Conservation (phyloP, 2,888 invertebrate genomes). For the Acanthosepion esculentum region DNA sequence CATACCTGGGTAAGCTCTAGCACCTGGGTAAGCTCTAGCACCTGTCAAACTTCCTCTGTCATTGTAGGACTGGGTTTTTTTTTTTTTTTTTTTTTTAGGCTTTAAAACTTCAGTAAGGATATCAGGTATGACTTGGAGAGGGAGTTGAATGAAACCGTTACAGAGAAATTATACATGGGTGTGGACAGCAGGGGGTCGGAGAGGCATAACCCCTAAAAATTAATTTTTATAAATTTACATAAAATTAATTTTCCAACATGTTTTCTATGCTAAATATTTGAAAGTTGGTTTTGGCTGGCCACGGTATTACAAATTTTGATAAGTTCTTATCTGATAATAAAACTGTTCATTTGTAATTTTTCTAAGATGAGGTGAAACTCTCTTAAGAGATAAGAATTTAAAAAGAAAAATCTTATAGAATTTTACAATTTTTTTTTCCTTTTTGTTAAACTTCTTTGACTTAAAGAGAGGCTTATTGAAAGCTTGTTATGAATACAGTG, state of each 20-base stretch:
- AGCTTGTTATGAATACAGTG: neutral
- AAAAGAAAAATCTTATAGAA: neutral
- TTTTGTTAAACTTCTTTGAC: neutral
- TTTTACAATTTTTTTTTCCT: neutral
- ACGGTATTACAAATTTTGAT: neutral
- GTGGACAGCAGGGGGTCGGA: too few relatives aligned
- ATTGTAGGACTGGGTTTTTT: too few relatives aligned
- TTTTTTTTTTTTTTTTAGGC: too few relatives aligned
- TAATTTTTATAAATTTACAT: neutral
- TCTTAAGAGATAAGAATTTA: neutral
- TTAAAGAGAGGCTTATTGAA: neutral
- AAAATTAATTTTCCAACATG: neutral
- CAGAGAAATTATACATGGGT: too few relatives aligned
- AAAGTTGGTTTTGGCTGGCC: neutral
- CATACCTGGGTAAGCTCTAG: neutral
- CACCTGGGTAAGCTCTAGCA: neutral
- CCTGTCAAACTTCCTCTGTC: neutral
- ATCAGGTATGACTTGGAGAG: neutral
- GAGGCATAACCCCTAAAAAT: too few relatives aligned
- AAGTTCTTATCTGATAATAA: slow-evolving; percentile 22
- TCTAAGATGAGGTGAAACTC: neutral
- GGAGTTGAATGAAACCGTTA: too few relatives aligned
- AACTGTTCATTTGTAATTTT: neutral
- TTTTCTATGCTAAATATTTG: neutral
- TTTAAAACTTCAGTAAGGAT: neutral